These are phyloP conservation scores for Austrofundulus limnaeus DNA, from an alignment of 2,113 vertebrate genomes.

Conservation along the genomic window DNA sequence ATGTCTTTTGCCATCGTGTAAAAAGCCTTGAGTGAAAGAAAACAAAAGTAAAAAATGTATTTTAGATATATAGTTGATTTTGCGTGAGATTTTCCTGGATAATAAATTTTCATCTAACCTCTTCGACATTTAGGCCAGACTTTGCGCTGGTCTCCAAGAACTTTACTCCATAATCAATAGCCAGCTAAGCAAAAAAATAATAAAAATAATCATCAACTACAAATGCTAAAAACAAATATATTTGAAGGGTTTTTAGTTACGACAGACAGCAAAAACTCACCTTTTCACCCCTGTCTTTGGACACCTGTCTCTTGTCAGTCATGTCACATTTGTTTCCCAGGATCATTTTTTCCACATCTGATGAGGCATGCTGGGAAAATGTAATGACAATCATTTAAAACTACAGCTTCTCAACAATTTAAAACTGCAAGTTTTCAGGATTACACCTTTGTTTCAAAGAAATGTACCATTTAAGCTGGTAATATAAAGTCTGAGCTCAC, in stretches of 20 bases:
- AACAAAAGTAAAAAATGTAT: not conserved
- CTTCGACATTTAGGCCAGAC: slow-evolving; percentile 95
- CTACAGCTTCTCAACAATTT: not conserved
- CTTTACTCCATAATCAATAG: slow-evolving; percentile 98
- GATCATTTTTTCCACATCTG: slow-evolving; percentile 97
- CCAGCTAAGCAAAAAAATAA: slow-evolving; percentile 83
- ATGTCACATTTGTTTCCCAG: slow-evolving; percentile 98
- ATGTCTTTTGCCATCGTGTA: slow-evolving; percentile 96
- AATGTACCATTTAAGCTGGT: not conserved
- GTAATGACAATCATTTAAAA: slow-evolving; percentile 7
- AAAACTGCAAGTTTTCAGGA: too few relatives aligned
- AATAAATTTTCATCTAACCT: slow-evolving; percentile 79
- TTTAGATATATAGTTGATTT: not conserved
- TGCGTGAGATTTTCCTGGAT: not conserved
- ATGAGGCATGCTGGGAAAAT: slow-evolving; percentile 88
- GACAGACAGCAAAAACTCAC: slow-evolving; percentile 68
- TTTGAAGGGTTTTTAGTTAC: not conserved
- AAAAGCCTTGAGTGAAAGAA: slow-evolving; percentile 84
- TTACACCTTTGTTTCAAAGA: not conserved
- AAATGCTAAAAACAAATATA: not conserved
- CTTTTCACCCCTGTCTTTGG: slow-evolving; percentile 96
- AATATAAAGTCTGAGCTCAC: slow-evolving; percentile 66
- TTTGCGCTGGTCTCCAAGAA: slow-evolving; percentile 98
- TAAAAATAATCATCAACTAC: not conserved
- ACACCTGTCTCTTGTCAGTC: slow-evolving; percentile 97